phyloP scores from a whole-genome alignment of 2,113 vertebrate species.

The Tichodroma muraria region DNA sequence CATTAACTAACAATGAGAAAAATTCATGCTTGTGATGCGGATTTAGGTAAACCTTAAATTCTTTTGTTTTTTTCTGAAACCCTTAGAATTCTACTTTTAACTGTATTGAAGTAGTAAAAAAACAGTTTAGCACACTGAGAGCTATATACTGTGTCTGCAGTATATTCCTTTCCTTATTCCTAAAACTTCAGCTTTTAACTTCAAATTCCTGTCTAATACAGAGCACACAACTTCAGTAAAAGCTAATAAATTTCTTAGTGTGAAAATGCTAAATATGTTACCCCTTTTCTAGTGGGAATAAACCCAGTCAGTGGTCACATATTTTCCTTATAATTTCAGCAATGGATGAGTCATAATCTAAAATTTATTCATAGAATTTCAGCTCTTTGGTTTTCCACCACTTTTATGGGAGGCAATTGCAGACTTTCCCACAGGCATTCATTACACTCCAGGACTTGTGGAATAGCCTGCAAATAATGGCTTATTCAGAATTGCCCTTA shows the following conservation, averaged over 20 bases:
- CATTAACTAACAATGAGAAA: neutral
- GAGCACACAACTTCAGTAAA: neutral
- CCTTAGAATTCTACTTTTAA: neutral
- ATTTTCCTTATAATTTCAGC: slow-evolving; percentile 39
- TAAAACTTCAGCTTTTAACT: neutral
- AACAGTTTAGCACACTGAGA: neutral
- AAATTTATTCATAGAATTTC: slow-evolving; percentile 39
- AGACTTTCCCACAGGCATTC: neutral
- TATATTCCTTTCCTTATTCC: neutral
- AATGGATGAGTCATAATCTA: neutral
- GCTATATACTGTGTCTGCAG: neutral
- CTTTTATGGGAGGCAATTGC: neutral
- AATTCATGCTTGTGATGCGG: neutral
- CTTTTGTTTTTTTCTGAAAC: neutral
- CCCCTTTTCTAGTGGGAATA: slow-evolving; percentile 9
- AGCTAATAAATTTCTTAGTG: neutral
- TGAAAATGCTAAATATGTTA: neutral
- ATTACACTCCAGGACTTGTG: neutral
- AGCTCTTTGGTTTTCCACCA: slow-evolving; percentile 1
- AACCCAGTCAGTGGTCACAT: neutral
- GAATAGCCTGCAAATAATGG: neutral
- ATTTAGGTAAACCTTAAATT: neutral
- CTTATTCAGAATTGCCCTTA: neutral
- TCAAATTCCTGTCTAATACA: neutral
- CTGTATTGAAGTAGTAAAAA: neutral